Conservation (phyloP, 2,888 invertebrate genomes). For the Linnaemya vulpina region DNA sequence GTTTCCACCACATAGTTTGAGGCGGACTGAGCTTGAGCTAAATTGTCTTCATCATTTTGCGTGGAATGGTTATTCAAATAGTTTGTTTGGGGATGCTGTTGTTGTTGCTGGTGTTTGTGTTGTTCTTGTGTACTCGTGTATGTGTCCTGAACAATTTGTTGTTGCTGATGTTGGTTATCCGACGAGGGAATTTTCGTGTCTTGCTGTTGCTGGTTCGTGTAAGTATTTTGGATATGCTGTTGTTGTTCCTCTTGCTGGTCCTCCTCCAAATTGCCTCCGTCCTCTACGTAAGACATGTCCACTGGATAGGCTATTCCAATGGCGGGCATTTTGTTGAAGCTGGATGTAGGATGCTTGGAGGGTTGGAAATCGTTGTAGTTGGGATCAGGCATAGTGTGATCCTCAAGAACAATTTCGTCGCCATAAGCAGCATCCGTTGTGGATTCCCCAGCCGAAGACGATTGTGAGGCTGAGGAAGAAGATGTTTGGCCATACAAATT, state of each 20-base stretch:
- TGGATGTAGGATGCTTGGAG: constrained; percentile 77
- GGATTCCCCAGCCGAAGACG: constrained; percentile 21
- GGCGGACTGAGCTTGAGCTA: constrained; percentile 38
- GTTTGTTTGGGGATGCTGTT: constrained; percentile 30
- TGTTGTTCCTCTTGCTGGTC: constrained; percentile 32
- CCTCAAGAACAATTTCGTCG: constrained; percentile 77
- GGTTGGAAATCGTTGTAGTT: constrained; percentile 76
- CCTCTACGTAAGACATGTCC: constrained; percentile 78
- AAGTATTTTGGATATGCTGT: constrained; percentile 66
- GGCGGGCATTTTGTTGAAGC: constrained; percentile 82
- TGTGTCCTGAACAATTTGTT: constrained; percentile 34
- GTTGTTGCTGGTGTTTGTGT: constrained; percentile 34
- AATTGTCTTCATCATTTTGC: constrained; percentile 33
- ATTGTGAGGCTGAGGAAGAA: constrained; percentile 11
- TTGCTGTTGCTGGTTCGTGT: constrained; percentile 31
- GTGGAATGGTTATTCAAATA: constrained; percentile 35
- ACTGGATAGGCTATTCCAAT: constrained; percentile 81
- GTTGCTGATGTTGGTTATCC: constrained; percentile 71
- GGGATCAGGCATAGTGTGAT: constrained; percentile 78
- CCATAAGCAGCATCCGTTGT: constrained; percentile 67
- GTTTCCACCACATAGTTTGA: constrained; percentile 44
- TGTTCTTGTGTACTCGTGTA: background rate
- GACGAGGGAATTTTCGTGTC: constrained; percentile 44
- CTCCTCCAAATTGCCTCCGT: constrained; percentile 70
- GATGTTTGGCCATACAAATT: constrained; percentile 25